Evolutionary conservation across 2,888 invertebrate genomes (phyloP), one percentile per base, ranked within the genome.

Genomic region (Dryomyza anilis): DNA sequence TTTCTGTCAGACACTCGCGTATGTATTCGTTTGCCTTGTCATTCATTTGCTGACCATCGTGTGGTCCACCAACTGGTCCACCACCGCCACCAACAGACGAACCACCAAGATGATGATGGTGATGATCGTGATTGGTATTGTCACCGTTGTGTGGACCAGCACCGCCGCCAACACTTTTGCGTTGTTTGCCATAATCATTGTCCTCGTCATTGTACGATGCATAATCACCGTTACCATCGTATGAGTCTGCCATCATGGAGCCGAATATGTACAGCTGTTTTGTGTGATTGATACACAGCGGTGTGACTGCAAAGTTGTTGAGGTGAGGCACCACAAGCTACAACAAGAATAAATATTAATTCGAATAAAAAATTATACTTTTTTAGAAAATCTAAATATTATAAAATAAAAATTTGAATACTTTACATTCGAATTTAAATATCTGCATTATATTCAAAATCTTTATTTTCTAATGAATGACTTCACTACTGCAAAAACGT

Each of bases 11-110:
- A 65, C 93, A 85, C 77, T 92, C 91, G 23, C 89, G 86, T 78
- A 93, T 88, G 77, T 93, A 93, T 84, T 93, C 92, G 63, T 87
- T 89, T 79, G 91, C 90, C 84, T 91, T 92, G 79, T 90, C 89
- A 71, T 87, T 87, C 66, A 89, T 70, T 66, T 80, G 83, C 76
- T 86, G 86, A 58, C 67, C 76, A 67, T 74, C 74, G 46, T 60
- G 66, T 30, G 53, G 29, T 25, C 70, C 68, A 23, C 67, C 68
- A 25, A 67, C 67, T 30, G 60, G 68, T 25, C 67, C 52, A 29
- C 58, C 64, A 23, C 48, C 60, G 36, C 30, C 55, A 52, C 61
- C 64, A 48, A 58, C 60, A 19, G 64, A 43, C 25, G 53, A 69
- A 45, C 71, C 69, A 56, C 85, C 82, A 72, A 84, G 84, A 21